Base-by-base conservation (phyloP, 2,113 vertebrate genomes). In the Pampusana beccarii region DNA sequence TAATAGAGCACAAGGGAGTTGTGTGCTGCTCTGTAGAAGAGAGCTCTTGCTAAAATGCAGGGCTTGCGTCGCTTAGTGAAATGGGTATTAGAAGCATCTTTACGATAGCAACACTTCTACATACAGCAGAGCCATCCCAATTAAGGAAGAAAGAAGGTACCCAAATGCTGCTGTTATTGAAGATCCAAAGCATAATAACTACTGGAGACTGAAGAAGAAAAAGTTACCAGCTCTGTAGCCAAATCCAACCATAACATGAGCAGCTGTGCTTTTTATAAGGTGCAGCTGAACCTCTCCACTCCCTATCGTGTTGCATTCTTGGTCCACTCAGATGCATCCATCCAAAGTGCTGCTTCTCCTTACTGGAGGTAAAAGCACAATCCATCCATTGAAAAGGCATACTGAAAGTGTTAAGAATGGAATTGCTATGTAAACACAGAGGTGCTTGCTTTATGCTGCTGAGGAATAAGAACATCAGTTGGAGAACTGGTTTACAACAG, bases 401-500 rank as follows among this genome's bases (percentile, higher is more conserved):
- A 16, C 3, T 31, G 34, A 50, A 86, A 66, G 8, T 73, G 48
- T 73, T 92, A 78, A 79, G 46, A 79, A 74, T 78, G 34, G 56
- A 72, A 67, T 51, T 81, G 28, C 25, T 71, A 29, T 60, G 15
- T 74, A 93, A 67, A 89, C 82, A n/a, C 14, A 54, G 85, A 87
- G 48, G 58, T 79, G n/a, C 36, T 86, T 90, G 58, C 26, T 51
- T 88, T 85, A 72, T 83, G 36, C 51, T 89, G 29, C 46, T 42
- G 77, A 28, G 80, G 71, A 77, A 84, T 77, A 83, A 50, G 64
- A 89, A 69, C 77, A 85, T 65, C 69, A 65, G 53, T 8, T 60
- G 65, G 21, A 82, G 57, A 92, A 74, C 29, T 54, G 60, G 73
- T 81, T 95, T 94, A 66, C 46, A 78, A 75, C 62, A 94, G 56